These are phyloP conservation scores for Hyla sarda DNA, from an alignment of 2,113 vertebrate genomes.

Conservation along the genomic window DNA sequence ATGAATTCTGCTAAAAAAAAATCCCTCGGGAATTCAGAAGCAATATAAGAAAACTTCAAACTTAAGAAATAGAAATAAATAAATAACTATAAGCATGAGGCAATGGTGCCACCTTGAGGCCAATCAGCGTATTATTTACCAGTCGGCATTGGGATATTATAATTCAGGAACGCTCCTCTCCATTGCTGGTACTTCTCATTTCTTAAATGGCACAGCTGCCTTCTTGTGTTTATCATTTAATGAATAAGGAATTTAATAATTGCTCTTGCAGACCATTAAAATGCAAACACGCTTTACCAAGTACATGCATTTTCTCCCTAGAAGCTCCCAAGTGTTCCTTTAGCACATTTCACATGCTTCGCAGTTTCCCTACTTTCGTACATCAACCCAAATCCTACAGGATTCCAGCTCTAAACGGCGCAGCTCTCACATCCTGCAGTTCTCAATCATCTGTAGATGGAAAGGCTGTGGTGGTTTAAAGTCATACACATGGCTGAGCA, in stretches of 20 bases:
- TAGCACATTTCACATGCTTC: constrained; percentile 58
- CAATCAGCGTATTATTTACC: background rate
- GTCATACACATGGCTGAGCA: constrained; percentile 32
- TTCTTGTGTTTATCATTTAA: constrained; percentile 59
- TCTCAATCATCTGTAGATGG: constrained; percentile 54
- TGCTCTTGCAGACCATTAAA: constrained; percentile 58
- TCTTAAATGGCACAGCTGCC: constrained; percentile 58
- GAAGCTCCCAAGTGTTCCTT: constrained; percentile 54
- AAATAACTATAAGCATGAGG: background rate
- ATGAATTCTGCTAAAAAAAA: background rate
- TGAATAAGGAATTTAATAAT: constrained; percentile 60
- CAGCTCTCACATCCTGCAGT: constrained; percentile 35
- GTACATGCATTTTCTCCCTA: constrained; percentile 44
- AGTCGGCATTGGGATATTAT: constrained; percentile 1
- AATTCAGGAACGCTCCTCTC: constrained; percentile 40
- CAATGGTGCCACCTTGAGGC: constrained; percentile 41
- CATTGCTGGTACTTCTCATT: constrained; percentile 32
- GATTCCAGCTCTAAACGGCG: constrained; percentile 43
- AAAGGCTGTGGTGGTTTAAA: constrained; percentile 32
- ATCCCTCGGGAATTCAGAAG: background rate
- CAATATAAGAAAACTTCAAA: constrained; percentile 11
- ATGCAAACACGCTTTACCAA: constrained; percentile 41
- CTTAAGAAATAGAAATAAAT: background rate
- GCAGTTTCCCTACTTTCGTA: constrained; percentile 37
- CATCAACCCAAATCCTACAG: constrained; percentile 36